Percentiles rank a stretch among this genome's conserved stretches.
Evolutionary conservation across 2,888 invertebrate species (phyloP).

Genomic region (Entomobrya proxima): DNA sequence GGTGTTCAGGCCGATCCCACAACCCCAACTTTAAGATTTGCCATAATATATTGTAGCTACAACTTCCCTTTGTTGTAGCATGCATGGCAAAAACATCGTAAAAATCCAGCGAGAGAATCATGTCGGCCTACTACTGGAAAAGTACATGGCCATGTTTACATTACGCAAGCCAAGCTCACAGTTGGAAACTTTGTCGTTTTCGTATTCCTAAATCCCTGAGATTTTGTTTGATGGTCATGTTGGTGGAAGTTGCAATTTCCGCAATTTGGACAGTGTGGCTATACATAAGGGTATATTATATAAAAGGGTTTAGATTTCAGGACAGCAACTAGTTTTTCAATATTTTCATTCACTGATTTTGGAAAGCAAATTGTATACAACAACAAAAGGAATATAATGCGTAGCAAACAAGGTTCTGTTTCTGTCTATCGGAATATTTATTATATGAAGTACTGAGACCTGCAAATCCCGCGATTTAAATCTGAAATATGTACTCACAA

Average conservation of each 20-base stretch:
- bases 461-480: slow-evolving; percentile 18
- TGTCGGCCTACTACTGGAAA: neutral
- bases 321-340: neutral
- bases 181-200: neutral
- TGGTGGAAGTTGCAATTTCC: slow-evolving; percentile 34
- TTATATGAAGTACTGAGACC: neutral
- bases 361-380: neutral
- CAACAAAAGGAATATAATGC: neutral
- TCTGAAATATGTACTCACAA: neutral
- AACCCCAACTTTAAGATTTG: neutral
- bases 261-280: neutral
- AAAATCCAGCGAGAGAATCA: slow-evolving; percentile 16
- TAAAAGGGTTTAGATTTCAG: neutral
- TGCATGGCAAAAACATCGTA: slow-evolving; percentile 3
- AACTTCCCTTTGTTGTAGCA: neutral
- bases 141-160: neutral
- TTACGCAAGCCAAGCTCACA: neutral
- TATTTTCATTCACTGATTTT: neutral
- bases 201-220: slow-evolving; percentile 5
- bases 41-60: neutral
- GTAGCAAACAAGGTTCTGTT: neutral
- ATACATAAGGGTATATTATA: neutral
- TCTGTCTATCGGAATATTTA: neutral
- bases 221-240: slow-evolving; percentile 22
- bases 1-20: neutral